Evolutionary conservation across 2,113 vertebrate species (phyloP).

Genomic region (Potamarius usumacintae): DNA sequence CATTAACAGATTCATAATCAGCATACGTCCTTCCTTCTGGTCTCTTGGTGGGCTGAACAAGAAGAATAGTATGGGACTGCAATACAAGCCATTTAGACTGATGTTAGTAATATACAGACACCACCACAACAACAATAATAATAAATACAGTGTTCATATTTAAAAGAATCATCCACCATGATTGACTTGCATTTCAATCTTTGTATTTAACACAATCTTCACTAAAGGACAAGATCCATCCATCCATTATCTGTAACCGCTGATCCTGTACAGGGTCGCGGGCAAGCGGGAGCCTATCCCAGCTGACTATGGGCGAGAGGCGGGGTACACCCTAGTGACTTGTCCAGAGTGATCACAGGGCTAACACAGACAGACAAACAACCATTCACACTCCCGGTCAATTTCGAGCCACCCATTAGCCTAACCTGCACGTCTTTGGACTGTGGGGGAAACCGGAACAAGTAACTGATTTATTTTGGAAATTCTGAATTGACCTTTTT

Average conservation of each 20-base stretch:
- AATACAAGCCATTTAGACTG: background rate
- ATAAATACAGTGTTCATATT: background rate
- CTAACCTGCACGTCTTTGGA: too few relatives aligned
- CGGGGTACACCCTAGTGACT: too few relatives aligned
- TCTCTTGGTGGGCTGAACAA: constrained; percentile 97
- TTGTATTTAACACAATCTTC: background rate
- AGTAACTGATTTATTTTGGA: background rate
- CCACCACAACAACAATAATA: background rate
- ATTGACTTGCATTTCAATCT: background rate
- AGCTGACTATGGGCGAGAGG: too few relatives aligned
- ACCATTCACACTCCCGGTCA: too few relatives aligned
- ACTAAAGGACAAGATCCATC: too few relatives aligned
- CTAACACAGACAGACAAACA: too few relatives aligned
- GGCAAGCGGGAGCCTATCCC: too few relatives aligned
- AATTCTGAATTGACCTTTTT: background rate
- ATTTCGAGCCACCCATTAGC: too few relatives aligned
- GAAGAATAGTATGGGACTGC: constrained; percentile 96
- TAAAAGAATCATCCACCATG: background rate
- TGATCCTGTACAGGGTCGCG: too few relatives aligned
- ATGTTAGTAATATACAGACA: background rate
- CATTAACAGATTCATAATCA: constrained; percentile 97
- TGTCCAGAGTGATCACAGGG: too few relatives aligned
- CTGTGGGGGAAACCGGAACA: too few relatives aligned
- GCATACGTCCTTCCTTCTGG: constrained; percentile 97
- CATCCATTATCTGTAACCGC: too few relatives aligned